Evolutionary conservation across 30 jellyfish, hydroid and myxozoan species (phyloP).

Genomic region (Cassiopea xamachana): DNA sequence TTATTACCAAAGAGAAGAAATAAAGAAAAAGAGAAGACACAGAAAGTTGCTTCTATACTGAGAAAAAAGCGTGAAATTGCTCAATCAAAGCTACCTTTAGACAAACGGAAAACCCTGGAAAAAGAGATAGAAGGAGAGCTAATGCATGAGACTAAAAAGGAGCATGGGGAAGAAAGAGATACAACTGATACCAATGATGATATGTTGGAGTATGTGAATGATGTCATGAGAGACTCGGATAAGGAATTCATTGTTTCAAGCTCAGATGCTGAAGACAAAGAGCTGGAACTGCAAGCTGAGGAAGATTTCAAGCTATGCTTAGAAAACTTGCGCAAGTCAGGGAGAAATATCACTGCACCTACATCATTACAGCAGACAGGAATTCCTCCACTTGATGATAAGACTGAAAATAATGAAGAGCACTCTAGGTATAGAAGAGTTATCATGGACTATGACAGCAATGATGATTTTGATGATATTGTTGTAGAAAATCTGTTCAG

Average conservation of each 20-base stretch:
- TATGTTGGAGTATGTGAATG: not conserved
- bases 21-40: conserved; percentile 29
- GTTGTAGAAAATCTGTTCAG: not conserved
- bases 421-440: conserved; percentile 11
- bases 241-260: conserved; percentile 54
- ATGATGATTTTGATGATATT: conserved; percentile 12
- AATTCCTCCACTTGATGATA: not conserved
- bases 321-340: conserved; percentile 12
- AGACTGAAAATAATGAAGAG: not conserved
- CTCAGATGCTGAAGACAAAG: conserved; percentile 36
- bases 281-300: not conserved
- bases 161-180: conserved; percentile 9
- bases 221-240: conserved; percentile 57
- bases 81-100: conserved; percentile 33
- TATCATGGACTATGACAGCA: conserved; percentile 34
- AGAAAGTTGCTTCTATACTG: conserved; percentile 35
- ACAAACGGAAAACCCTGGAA: conserved; percentile 30
- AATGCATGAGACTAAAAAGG: conserved; percentile 10
- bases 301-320: conserved; percentile 9
- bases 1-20: conserved; percentile 36
- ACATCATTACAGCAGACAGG: not conserved
- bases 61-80: conserved; percentile 48
- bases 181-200: conserved; percentile 6
- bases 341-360: not conserved
- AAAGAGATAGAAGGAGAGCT: conserved; percentile 22